Base-by-base conservation (phyloP, 2,113 vertebrate species). In the Nesogale talazaci region DNA sequence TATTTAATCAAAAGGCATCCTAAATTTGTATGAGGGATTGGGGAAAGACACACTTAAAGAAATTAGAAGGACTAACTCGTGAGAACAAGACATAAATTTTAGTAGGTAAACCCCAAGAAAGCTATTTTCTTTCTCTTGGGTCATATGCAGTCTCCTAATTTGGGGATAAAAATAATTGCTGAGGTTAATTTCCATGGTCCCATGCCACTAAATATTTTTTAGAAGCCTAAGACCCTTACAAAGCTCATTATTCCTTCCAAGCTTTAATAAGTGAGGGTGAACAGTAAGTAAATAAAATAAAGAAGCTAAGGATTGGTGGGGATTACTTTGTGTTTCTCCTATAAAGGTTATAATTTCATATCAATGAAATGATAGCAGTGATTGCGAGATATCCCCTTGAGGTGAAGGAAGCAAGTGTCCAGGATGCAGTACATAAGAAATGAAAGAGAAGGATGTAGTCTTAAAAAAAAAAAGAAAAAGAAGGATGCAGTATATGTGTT, bases 261-360 rank as follows among this genome's bases (percentile, higher is more conserved):
- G 87, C 75, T 92, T 97, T 95, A 95, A 96, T 92, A 94, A 94
- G 87, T 38, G 93, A 96, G 95, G 91, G 89, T 85, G 78, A 83
- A 57, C 75, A 38, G 63, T 59, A 34, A 95, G 95, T 94, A 92
- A 92, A 91, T 70, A 94, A 92, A 92, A 91, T 70, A 94, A 94
- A 94, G n/a, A 15, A 82, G 42, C 52, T 84, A 27, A 87, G 70
- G 38, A 93, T 83, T 63, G 67, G 91, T 89, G 78, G 72, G n/a
- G 89, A 81, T 76, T 61, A 78, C 19, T 46, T 36, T 69, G 20
- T 31, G 56, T 36, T 91, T 88, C 74, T 87, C 59, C n/a, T 74
- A 17, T 84, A 94, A 95, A 93, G 83, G 92, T 90, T 52, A 90
- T 83, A 29, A n/a, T n/a, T n/a, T n/a, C n/a, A n/a, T n/a, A 57